Percentiles rank a stretch among this genome's conserved stretches.
These are phyloP conservation scores for Sitobion miscanthi DNA, from an alignment of 1,140 invertebrate genomes.

Conservation along the genomic window DNA sequence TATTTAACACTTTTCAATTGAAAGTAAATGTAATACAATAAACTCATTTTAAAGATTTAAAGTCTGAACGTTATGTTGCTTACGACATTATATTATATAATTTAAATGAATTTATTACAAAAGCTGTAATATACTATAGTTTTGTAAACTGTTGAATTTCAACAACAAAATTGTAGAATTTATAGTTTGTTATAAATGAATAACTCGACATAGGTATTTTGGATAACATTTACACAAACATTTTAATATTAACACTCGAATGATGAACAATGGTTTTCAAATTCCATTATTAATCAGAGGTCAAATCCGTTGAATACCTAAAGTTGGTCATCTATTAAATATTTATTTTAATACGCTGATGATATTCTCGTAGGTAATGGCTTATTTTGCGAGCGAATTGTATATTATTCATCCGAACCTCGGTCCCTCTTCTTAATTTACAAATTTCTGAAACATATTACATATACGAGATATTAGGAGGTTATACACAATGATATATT, in stretches of 20 bases:
- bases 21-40: neutral
- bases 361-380: slow-evolving; percentile 16
- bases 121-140: neutral
- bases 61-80: neutral
- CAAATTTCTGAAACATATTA: neutral
- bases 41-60: neutral
- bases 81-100: neutral
- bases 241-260: slow-evolving; percentile 25
- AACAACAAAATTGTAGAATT: neutral
- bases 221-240: neutral
- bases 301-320: slow-evolving; percentile 22
- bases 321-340: slow-evolving; percentile 17
- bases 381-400: neutral
- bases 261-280: slow-evolving; percentile 41
- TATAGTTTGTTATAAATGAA: neutral
- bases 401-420: neutral
- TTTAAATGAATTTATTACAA: neutral
- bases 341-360: slow-evolving; percentile 1
- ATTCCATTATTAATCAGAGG: slow-evolving; percentile 20
- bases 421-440: neutral
- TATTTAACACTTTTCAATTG: neutral
- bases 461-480: neutral
- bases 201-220: neutral
- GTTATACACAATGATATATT: neutral
- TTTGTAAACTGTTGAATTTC: neutral